A percentile compares a stretch with the other conserved stretches of the same genome.
Conservation (phyloP, 2,888 invertebrate species). For the Caradrina clavipalpis region DNA sequence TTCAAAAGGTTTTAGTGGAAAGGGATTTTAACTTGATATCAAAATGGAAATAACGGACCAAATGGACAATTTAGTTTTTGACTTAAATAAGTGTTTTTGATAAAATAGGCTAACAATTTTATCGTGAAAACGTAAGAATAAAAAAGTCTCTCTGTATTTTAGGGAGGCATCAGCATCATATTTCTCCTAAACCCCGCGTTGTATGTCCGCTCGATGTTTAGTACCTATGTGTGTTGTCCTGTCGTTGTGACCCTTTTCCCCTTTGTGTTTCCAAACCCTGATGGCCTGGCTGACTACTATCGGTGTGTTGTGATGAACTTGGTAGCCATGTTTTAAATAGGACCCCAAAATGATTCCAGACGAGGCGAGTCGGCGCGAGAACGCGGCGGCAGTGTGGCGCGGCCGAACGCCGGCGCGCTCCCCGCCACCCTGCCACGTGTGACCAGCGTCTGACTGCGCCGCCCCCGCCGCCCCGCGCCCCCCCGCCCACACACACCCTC, state of each 20-base stretch:
- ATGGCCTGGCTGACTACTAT: slow-evolving; percentile 57
- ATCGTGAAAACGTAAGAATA: no score
- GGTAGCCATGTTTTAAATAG: slow-evolving; percentile 49
- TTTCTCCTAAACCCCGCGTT: slow-evolving; percentile 12
- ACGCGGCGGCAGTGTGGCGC: slow-evolving; percentile 80
- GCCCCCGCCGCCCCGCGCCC: slow-evolving; percentile 65
- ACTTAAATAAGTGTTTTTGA: no score
- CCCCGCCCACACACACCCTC: slow-evolving; percentile 57
- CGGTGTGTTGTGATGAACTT: slow-evolving; percentile 33
- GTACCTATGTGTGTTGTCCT: slow-evolving; percentile 24
- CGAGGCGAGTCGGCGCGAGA: slow-evolving; percentile 80
- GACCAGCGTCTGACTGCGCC: slow-evolving; percentile 65
- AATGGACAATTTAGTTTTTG: no score
- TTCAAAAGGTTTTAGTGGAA: no score
- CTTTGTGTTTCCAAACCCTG: slow-evolving; percentile 38
- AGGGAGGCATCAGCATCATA: slow-evolving; percentile 4
- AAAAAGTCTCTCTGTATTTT: slow-evolving; percentile 33
- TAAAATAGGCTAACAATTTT: no score
- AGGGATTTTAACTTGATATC: no score
- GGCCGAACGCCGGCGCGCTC: slow-evolving; percentile 83
- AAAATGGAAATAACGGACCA: no score
- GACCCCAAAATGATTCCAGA: slow-evolving; percentile 73
- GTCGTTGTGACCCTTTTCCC: slow-evolving; percentile 28
- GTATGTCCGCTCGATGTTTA: slow-evolving; percentile 26
- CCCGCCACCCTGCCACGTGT: slow-evolving; percentile 84